These are phyloP conservation scores for Parotia lawesii DNA, from an alignment of 2,113 vertebrate species.

Conservation along the genomic window DNA sequence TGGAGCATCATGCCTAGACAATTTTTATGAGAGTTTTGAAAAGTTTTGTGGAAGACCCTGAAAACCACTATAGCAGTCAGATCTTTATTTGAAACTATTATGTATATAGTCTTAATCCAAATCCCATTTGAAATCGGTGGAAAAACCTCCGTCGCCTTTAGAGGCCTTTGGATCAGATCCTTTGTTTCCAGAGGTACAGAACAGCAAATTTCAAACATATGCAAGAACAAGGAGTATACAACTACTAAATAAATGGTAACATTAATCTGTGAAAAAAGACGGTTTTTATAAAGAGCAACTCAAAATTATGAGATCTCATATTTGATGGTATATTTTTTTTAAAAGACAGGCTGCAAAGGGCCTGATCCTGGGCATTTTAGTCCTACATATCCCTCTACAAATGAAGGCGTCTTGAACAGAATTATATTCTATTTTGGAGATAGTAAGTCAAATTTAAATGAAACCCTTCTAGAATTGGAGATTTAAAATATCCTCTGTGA, in stretches of 20 bases:
- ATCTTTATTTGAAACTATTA: background rate
- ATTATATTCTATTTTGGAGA: background rate
- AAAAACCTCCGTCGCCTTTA: background rate
- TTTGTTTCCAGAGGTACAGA: slow-evolving; percentile 4
- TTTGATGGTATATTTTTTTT: background rate
- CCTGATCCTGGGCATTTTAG: background rate
- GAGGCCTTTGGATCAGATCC: slow-evolving; percentile 26
- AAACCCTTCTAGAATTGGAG: background rate
- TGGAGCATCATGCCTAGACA: background rate
- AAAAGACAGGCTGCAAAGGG: background rate
- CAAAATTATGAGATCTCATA: background rate
- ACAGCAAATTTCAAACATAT: background rate
- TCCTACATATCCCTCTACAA: background rate
- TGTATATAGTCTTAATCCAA: background rate
- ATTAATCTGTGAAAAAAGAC: background rate
- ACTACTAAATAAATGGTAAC: background rate
- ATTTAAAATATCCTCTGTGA: background rate
- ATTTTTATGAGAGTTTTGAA: background rate
- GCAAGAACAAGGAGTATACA: background rate
- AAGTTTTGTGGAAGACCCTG: background rate
- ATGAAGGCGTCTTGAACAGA: background rate
- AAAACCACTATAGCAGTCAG: background rate
- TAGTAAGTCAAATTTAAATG: background rate
- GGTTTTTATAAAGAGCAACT: background rate
- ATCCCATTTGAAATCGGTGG: background rate